phyloP scores from a whole-genome alignment of 2,113 vertebrate species.

The Misgurnus mizolepis region DNA sequence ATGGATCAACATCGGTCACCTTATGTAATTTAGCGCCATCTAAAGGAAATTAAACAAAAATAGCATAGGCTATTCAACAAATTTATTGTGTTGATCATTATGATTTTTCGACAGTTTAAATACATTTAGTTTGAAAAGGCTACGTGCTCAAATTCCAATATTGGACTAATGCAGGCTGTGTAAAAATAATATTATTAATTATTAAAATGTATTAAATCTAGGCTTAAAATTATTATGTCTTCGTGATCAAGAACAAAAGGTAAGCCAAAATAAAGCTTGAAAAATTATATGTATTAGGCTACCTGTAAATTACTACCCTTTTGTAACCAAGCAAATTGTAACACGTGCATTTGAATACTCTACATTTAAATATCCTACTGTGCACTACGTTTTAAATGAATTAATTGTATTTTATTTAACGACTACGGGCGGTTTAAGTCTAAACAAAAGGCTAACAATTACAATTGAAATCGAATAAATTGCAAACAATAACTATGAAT shows the following conservation, averaged over 20 bases:
- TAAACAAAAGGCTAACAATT: not conserved
- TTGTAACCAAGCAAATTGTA: not conserved
- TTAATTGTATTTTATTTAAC: not conserved
- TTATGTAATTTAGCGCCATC: slow-evolving; percentile 34
- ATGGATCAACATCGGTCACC: not conserved
- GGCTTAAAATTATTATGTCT: not conserved
- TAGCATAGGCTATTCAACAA: too few relatives aligned
- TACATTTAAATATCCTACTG: too few relatives aligned
- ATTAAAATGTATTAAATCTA: not conserved
- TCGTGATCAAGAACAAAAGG: not conserved
- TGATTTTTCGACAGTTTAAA: not conserved
- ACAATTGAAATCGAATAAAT: not conserved
- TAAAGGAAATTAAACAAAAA: not conserved
- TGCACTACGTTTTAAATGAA: not conserved
- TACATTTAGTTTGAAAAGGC: not conserved
- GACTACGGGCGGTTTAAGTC: not conserved
- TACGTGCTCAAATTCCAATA: not conserved
- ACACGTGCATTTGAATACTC: not conserved
- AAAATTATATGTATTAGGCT: not conserved
- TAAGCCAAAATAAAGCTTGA: not conserved
- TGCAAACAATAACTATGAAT: not conserved
- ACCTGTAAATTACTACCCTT: not conserved
- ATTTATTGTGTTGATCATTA: not conserved
- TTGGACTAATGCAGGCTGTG: not conserved
- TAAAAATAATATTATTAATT: not conserved